Percentiles rank a stretch among this genome's conserved stretches.
These are phyloP conservation scores for Zosterops hypoxanthus DNA, from an alignment of 2,113 vertebrate genomes.

Conservation along the genomic window DNA sequence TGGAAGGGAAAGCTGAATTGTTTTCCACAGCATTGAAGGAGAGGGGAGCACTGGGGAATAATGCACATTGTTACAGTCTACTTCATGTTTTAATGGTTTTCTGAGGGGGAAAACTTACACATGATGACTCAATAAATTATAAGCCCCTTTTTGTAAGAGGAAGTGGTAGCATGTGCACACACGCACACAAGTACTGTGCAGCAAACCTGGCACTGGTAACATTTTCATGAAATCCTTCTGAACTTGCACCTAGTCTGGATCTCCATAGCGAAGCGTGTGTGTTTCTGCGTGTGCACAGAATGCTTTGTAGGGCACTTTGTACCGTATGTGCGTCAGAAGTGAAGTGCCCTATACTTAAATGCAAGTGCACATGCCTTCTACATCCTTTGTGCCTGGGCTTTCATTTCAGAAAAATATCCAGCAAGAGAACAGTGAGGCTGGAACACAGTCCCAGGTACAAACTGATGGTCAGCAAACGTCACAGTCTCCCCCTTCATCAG, in stretches of 20 bases:
- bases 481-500: constrained; percentile 80
- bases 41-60: background rate
- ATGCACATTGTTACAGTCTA: background rate
- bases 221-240: background rate
- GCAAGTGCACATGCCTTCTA: constrained; percentile 75
- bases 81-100: background rate
- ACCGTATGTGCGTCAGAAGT: background rate
- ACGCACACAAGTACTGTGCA: background rate
- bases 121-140: background rate
- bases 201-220: background rate
- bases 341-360: constrained; percentile 61
- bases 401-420: constrained; percentile 85
- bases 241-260: background rate
- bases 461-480: constrained; percentile 81
- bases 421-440: constrained; percentile 83
- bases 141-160: background rate
- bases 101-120: background rate
- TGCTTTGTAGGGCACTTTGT: constrained; percentile 11
- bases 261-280: background rate
- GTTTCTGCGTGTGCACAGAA: constrained; percentile 44
- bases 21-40: background rate
- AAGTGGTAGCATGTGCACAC: background rate
- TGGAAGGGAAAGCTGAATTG: background rate
- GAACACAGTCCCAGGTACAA: constrained; percentile 84
- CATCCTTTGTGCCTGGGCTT: constrained; percentile 86